Evolutionary conservation across 2,888 invertebrate species (phyloP).

Genomic region (Philereme vetulata): DNA sequence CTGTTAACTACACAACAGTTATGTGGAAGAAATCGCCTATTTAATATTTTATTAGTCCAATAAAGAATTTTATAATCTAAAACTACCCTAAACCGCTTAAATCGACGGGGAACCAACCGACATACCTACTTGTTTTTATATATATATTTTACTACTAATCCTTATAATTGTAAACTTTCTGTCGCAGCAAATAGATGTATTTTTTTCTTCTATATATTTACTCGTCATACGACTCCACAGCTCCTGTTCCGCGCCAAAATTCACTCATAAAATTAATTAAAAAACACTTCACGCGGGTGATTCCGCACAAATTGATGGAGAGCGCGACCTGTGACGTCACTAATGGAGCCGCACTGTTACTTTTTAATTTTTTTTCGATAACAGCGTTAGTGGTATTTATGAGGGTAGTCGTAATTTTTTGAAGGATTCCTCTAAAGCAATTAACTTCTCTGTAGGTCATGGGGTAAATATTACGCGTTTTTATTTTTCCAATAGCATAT

Average conservation of each 20-base stretch:
- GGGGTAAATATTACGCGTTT: background rate
- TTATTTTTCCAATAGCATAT: background rate
- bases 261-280: constrained; percentile 83
- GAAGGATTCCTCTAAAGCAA: constrained; percentile 30
- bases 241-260: constrained; percentile 55
- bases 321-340: constrained; percentile 69
- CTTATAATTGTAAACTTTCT: too few relatives aligned
- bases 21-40: too few relatives aligned
- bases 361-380: constrained; percentile 55
- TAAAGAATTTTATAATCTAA: too few relatives aligned
- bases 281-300: constrained; percentile 81
- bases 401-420: constrained; percentile 48
- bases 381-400: constrained; percentile 51
- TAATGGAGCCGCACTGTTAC: constrained; percentile 74
- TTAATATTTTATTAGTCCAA: too few relatives aligned
- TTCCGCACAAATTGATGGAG: constrained; percentile 80
- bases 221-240: constrained; percentile 44
- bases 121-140: too few relatives aligned
- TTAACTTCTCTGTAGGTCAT: constrained; percentile 5
- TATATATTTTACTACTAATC: too few relatives aligned
- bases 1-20: too few relatives aligned
- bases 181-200: too few relatives aligned
- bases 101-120: too few relatives aligned
- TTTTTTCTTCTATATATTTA: background rate
- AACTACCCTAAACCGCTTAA: too few relatives aligned